These are phyloP conservation scores for Adelphocoris suturalis DNA, from an alignment of 2,888 invertebrate genomes.

Conservation along the genomic window DNA sequence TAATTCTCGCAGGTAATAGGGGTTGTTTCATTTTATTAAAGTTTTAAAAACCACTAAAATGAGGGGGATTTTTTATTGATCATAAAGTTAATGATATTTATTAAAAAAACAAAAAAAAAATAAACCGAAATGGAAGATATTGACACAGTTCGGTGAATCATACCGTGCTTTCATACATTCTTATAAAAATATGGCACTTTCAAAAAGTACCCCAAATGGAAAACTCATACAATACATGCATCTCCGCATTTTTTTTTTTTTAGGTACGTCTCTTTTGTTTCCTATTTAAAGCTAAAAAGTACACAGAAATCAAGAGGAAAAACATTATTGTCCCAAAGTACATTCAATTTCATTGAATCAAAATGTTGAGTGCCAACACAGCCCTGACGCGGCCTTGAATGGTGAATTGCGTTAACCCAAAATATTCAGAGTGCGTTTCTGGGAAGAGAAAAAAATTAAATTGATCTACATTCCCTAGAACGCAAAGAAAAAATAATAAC, in stretches of 20 bases:
- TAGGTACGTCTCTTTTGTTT: slow-evolving; percentile 26
- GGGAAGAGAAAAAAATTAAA: background rate
- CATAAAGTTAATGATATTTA: background rate
- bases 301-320: slow-evolving; percentile 30
- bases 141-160: background rate
- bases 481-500: background rate
- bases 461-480: background rate
- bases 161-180: slow-evolving; percentile 2
- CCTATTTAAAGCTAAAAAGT: slow-evolving; percentile 15
- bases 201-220: slow-evolving; percentile 1
- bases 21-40: no score
- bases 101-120: slow-evolving; percentile 11
- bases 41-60: no score
- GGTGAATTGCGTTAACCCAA: background rate
- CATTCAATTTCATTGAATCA: slow-evolving; percentile 35
- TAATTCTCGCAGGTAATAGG: no score
- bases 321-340: slow-evolving; percentile 65
- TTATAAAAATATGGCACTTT: slow-evolving; percentile 27
- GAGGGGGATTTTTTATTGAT: no score
- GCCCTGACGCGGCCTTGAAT: background rate
- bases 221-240: background rate
- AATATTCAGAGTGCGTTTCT: background rate
- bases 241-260: background rate
- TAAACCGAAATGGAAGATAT: slow-evolving; percentile 19
- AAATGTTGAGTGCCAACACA: slow-evolving; percentile 2